Evolutionary conservation across 2,888 invertebrate species (phyloP).

Genomic region (Xanthia togata): DNA sequence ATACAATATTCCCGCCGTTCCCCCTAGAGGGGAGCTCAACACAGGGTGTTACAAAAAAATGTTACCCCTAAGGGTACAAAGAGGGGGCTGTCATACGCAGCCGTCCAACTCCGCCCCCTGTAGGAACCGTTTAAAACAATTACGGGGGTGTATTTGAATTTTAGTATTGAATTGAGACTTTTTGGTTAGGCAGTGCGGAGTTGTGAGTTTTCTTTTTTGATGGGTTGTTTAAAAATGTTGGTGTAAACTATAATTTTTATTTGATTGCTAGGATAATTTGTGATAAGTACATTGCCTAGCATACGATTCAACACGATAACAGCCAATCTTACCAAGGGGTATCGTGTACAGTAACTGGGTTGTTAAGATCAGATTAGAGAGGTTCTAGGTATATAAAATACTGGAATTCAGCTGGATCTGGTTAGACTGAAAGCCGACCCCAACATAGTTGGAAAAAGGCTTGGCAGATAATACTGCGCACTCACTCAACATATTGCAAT

Average conservation of each 20-base stretch:
- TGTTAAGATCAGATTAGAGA: not conserved
- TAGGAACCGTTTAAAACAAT: constrained; percentile 80
- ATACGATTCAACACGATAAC: not conserved
- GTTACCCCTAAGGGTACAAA: constrained; percentile 77
- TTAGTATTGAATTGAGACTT: constrained; percentile 67
- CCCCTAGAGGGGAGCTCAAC: constrained; percentile 61
- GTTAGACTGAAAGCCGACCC: not conserved
- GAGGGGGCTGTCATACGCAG: constrained; percentile 83
- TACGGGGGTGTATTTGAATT: constrained; percentile 79
- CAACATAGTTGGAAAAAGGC: not conserved
- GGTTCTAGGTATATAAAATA: not conserved
- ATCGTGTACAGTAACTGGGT: not conserved
- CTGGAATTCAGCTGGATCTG: not conserved
- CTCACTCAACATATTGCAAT: too few relatives aligned
- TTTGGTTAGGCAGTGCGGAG: constrained; percentile 56
- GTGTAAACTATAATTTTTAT: not conserved
- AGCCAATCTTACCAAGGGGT: not conserved
- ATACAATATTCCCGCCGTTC: constrained; percentile 59
- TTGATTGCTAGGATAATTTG: not conserved
- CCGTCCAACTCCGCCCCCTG: constrained; percentile 71
- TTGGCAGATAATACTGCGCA: not conserved
- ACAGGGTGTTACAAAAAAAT: constrained; percentile 86
- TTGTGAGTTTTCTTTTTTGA: constrained; percentile 49
- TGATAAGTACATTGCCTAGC: not conserved
- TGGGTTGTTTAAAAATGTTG: constrained; percentile 5